Base-by-base conservation (phyloP, 2,888 invertebrate genomes). In the Zygogramma bicolorata region DNA sequence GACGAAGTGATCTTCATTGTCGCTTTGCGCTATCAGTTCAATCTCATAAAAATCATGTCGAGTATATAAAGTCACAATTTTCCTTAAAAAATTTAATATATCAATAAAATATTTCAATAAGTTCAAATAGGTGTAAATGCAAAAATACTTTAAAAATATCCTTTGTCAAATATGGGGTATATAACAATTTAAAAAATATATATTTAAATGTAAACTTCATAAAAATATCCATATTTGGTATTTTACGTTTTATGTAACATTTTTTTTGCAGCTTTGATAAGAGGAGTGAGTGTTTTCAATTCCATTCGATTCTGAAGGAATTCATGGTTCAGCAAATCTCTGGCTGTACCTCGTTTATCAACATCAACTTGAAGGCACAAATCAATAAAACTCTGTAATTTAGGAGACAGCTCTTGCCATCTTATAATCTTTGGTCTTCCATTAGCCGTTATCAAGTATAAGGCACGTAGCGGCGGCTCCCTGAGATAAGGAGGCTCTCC, bases 401-500 rank as follows among this genome's bases (percentile, higher is more conserved):
- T 91, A 0, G 91, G 88, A 25, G 96, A 95, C 18, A 97, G 88
- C 65, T 91, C 92, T 42, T 93, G 91, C 92, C 95, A 94, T 77
- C 94, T 91, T 22, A 95, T 94, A 76, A 99, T 93, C 80, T 94
- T 93, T 0, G 99, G 99, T 81, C 97, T 93, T 1, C 98, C 98
- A 74, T 97, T 96, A 0, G 97, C 96, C 0, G 98, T 98, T 75
- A 99, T 99, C 79, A 98, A 89, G 89, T 97, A 99, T 60, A 99
- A 90, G 13, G 98, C 97, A 79, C 95, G 89, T 25, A 98, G 86
- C 0, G 98, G 98, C 0, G 97, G 94, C 87, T 99, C 98, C 82
- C 97, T 95, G 86, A 99, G 91, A 85, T 99, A 99, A 0, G 99
- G 99, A 0, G 98, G 98, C 84, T 97, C 96, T 0, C 98, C 98